phyloP scores from a whole-genome alignment of 2,888 invertebrate genomes.

The Lutraria lutraria region DNA sequence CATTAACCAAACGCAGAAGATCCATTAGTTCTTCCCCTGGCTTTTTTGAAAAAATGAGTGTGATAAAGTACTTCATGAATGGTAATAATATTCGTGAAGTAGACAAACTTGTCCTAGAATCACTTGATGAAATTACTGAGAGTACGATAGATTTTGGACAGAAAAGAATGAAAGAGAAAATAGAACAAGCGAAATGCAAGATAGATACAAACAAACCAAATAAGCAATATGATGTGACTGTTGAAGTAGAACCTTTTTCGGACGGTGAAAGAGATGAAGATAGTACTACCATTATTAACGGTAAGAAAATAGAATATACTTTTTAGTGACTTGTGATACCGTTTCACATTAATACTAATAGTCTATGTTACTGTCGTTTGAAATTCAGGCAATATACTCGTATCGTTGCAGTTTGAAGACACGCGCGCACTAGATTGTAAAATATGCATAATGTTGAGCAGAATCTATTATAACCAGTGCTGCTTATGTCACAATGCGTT shows the following conservation, averaged over 20 bases:
- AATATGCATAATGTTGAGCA: too few species aligned
- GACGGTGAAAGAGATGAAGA: conserved; percentile 30
- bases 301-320: neutral
- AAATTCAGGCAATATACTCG: too few species aligned
- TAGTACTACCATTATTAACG: neutral
- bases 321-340: neutral
- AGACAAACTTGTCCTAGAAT: conserved; percentile 32
- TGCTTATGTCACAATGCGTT: too few species aligned
- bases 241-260: conserved; percentile 26
- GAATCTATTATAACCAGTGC: too few species aligned
- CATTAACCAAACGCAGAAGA: neutral
- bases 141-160: neutral
- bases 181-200: neutral
- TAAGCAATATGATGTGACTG: neutral
- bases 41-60: neutral
- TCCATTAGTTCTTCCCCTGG: neutral
- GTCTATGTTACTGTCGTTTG: too few species aligned
- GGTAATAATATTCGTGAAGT: conserved; percentile 21
- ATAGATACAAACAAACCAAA: neutral
- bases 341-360: too few species aligned
- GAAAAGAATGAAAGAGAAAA: neutral
- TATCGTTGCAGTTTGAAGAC: too few species aligned
- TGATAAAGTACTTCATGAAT: neutral
- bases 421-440: too few species aligned
- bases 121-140: neutral